Conservation (phyloP, 1,140 invertebrate species). For the Berghia stephanieae region DNA sequence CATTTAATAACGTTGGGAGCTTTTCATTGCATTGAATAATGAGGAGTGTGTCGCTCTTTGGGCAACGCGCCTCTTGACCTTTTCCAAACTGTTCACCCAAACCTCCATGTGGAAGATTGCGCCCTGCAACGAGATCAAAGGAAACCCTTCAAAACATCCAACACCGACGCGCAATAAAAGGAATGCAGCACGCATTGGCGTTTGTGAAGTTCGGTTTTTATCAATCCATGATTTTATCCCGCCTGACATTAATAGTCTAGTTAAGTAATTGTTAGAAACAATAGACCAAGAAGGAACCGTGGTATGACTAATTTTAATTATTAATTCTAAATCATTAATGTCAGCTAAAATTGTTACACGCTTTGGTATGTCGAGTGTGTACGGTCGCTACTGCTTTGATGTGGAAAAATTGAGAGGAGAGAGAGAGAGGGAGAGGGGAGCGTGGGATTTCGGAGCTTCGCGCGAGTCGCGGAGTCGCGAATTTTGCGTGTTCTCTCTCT, state of each 20-base stretch:
- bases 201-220: not conserved
- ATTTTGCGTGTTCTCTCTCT: slow-evolving; percentile 30
- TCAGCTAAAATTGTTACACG: not conserved
- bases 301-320: not conserved
- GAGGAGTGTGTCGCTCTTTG: slow-evolving; percentile 21
- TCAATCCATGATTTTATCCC: too few relatives aligned
- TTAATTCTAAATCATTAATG: not conserved
- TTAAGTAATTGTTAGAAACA: too few relatives aligned
- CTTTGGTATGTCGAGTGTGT: too few relatives aligned
- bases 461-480: slow-evolving; percentile 22
- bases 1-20: not conserved
- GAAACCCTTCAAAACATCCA: slow-evolving; percentile 51
- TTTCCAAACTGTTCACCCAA: slow-evolving; percentile 35
- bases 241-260: too few relatives aligned
- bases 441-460: too few relatives aligned
- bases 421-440: too few relatives aligned
- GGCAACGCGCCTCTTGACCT: slow-evolving; percentile 49
- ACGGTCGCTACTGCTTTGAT: slow-evolving; percentile 35
- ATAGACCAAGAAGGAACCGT: too few relatives aligned
- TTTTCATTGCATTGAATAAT: slow-evolving; percentile 26
- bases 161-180: slow-evolving; percentile 52
- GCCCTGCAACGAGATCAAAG: slow-evolving; percentile 56
- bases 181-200: not conserved
- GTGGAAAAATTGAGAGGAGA: too few relatives aligned
- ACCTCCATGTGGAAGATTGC: slow-evolving; percentile 45